These are phyloP conservation scores for Trachemys scripta DNA, from an alignment of 2,113 vertebrate species.

Conservation along the genomic window DNA sequence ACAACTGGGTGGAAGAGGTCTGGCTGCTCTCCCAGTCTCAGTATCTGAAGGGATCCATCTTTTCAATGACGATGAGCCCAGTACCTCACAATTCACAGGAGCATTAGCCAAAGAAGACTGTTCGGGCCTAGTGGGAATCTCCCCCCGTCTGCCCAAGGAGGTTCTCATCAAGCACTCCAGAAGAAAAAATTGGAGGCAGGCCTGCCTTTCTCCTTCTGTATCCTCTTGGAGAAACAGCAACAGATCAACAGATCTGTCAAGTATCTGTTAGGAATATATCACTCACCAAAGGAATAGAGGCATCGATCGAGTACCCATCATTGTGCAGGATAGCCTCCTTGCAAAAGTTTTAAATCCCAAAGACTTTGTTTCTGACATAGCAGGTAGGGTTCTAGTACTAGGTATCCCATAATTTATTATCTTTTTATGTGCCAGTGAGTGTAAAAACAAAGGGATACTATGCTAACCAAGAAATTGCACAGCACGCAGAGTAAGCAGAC, in stretches of 20 bases:
- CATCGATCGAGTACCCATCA: not conserved
- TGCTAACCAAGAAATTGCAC: not conserved
- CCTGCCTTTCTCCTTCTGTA: not conserved
- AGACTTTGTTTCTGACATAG: not conserved
- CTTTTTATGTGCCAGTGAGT: not conserved
- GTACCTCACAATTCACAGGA: not conserved
- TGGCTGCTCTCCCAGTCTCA: not conserved
- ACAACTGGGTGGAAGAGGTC: not conserved
- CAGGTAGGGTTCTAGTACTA: not conserved
- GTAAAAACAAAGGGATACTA: not conserved
- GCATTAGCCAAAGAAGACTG: rapidly evolving
- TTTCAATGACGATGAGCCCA: not conserved
- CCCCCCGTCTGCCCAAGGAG: not conserved
- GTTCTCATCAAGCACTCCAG: not conserved
- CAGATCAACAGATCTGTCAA: no score
- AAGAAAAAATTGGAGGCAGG: not conserved
- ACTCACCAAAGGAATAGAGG: not conserved
- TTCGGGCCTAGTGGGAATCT: not conserved
- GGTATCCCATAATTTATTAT: not conserved
- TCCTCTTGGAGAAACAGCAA: not conserved
- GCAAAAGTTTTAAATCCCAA: not conserved
- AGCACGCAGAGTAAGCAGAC: not conserved
- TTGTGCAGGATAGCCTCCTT: not conserved
- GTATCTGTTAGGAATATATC: not conserved
- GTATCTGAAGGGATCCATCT: not conserved